Evolutionary conservation across 1,140 invertebrate genomes (phyloP).

Genomic region (Drosophila orena): DNA sequence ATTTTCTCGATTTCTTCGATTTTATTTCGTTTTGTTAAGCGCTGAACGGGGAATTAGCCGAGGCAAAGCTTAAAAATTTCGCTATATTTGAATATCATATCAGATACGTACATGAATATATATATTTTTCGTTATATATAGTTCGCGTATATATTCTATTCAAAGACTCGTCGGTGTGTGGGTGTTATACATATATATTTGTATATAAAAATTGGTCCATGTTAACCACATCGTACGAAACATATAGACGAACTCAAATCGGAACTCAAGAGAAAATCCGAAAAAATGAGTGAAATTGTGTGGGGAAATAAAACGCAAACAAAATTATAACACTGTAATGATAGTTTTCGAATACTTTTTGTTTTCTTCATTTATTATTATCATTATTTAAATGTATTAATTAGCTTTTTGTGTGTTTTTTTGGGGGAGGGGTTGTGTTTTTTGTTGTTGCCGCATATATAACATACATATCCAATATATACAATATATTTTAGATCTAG

Average conservation of each 20-base stretch:
- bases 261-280: constrained; percentile 1
- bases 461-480: constrained; percentile 80
- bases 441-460: constrained; percentile 71
- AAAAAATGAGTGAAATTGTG: constrained; percentile 26
- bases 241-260: constrained; percentile 41
- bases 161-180: constrained; percentile 52
- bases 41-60: constrained; percentile 50
- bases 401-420: constrained; percentile 57
- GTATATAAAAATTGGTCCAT: constrained; percentile 78
- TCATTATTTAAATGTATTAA: constrained; percentile 75
- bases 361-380: constrained; percentile 62
- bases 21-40: constrained; percentile 39
- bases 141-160: constrained; percentile 39
- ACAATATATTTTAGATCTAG: constrained; percentile 74
- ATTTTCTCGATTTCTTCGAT: constrained; percentile 3
- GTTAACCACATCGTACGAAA: constrained; percentile 77
- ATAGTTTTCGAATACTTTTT: constrained; percentile 73
- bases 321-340: constrained; percentile 37
- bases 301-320: constrained; percentile 10
- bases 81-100: constrained; percentile 69
- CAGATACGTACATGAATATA: constrained; percentile 28
- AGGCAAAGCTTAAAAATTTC: constrained; percentile 78
- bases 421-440: constrained; percentile 49
- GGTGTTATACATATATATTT: constrained; percentile 51
- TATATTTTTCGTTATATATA: constrained; percentile 39